Evolutionary conservation across 1,140 invertebrate species (phyloP).

Genomic region (Lepidurus arcticus): DNA sequence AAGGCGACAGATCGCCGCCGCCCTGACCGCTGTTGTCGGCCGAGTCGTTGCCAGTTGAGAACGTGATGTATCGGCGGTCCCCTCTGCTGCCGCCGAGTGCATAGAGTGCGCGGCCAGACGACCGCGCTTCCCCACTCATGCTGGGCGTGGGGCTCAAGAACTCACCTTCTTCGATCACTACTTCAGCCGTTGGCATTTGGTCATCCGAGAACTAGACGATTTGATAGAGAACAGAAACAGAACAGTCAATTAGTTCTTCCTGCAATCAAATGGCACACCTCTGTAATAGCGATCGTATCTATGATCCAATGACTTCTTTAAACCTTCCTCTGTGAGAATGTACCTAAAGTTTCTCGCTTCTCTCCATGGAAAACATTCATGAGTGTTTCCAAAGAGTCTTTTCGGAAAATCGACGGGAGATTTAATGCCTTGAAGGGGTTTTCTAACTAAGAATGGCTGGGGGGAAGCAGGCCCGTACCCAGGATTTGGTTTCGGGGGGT

Average conservation of each 20-base stretch:
- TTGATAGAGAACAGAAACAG: neutral
- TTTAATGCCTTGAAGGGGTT: too few relatives aligned
- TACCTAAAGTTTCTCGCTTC: too few relatives aligned
- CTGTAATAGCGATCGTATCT: too few relatives aligned
- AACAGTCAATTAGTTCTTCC: neutral
- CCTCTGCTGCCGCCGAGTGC: slow-evolving; percentile 26
- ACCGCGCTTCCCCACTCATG: slow-evolving; percentile 23
- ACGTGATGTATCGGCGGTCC: slow-evolving; percentile 5
- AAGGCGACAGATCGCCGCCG: neutral
- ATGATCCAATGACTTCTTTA: too few relatives aligned
- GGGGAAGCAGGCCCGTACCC: too few relatives aligned
- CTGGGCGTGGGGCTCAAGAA: slow-evolving; percentile 28
- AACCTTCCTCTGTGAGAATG: too few relatives aligned
- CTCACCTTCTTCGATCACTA: slow-evolving; percentile 34
- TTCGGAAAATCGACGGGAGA: too few relatives aligned
- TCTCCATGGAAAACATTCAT: too few relatives aligned
- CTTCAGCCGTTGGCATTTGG: slow-evolving; percentile 34
- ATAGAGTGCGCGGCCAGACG: too few relatives aligned
- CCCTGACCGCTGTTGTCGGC: slow-evolving; percentile 24
- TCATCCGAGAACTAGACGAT: slow-evolving; percentile 31
- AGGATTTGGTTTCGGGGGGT: too few relatives aligned
- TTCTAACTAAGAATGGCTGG: too few relatives aligned
- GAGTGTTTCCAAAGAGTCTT: too few relatives aligned
- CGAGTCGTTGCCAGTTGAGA: slow-evolving; percentile 12
- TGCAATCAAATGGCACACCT: neutral